Conservation (phyloP, 1,140 invertebrate species). For the Mactra quadrangularis region DNA sequence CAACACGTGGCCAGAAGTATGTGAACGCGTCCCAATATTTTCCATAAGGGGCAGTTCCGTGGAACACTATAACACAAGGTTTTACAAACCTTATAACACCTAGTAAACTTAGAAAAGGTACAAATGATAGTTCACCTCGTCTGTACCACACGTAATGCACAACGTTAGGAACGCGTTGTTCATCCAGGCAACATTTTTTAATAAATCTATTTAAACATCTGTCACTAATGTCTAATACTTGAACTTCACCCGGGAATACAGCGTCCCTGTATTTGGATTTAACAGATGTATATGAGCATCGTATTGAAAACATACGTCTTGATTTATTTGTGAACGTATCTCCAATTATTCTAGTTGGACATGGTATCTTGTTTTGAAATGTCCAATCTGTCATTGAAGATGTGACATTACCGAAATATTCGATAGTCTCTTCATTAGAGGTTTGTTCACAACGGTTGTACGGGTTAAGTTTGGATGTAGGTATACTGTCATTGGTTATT, state of each 20-base stretch:
- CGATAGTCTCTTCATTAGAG: no score
- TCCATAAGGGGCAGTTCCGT: constrained; percentile 56
- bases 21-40: constrained; percentile 64
- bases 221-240: not conserved
- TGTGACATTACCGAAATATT: not conserved
- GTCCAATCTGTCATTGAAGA: not conserved
- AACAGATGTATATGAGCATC: not conserved
- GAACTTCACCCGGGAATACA: not conserved
- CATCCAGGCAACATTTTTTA: constrained; percentile 5
- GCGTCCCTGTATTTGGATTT: not conserved
- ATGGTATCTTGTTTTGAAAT: not conserved
- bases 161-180: constrained; percentile 61
- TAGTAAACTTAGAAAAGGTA: constrained; percentile 58
- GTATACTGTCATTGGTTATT: no score
- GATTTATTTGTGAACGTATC: not conserved
- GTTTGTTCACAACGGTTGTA: no score
- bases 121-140: constrained; percentile 46
- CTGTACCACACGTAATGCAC: constrained; percentile 67
- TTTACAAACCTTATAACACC: constrained; percentile 56
- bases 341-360: not conserved
- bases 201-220: constrained; percentile 22
- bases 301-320: not conserved
- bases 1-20: constrained; percentile 53
- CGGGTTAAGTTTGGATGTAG: no score
- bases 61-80: constrained; percentile 64